These are phyloP conservation scores for Alauda arvensis DNA, from an alignment of 2,797 vertebrate genomes.

Conservation along the genomic window DNA sequence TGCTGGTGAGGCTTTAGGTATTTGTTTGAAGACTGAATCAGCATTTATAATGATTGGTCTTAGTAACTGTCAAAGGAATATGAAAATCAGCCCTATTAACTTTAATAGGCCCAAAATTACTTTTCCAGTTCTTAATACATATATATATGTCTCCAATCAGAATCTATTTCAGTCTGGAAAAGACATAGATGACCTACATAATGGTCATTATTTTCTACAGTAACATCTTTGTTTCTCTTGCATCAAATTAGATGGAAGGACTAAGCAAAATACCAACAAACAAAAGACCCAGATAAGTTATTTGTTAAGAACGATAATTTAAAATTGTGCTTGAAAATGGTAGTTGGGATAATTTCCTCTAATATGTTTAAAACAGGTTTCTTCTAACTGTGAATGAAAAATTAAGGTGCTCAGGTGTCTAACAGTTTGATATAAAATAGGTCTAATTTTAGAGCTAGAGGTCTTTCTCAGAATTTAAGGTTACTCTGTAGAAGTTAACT, in stretches of 20 bases:
- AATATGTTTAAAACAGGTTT: not conserved
- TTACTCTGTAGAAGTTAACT: not conserved
- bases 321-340: not conserved
- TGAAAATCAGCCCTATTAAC: not conserved
- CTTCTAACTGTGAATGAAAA: not conserved
- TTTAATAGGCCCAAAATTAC: not conserved
- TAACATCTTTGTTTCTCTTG: not conserved
- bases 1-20: not conserved
- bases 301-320: not conserved
- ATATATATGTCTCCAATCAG: not conserved
- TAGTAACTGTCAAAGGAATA: not conserved
- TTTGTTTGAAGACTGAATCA: not conserved
- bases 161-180: not conserved
- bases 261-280: not conserved
- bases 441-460: not conserved
- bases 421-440: not conserved
- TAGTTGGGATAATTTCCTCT: not conserved
- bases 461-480: not conserved
- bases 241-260: not conserved
- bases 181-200: not conserved
- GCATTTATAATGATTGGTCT: not conserved
- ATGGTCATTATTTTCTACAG: not conserved
- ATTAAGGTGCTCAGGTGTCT: not conserved
- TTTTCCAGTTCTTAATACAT: not conserved
- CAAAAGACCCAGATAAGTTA: not conserved